Conservation (phyloP, 2,888 invertebrate species). For the Lasioglossum lativentre region DNA sequence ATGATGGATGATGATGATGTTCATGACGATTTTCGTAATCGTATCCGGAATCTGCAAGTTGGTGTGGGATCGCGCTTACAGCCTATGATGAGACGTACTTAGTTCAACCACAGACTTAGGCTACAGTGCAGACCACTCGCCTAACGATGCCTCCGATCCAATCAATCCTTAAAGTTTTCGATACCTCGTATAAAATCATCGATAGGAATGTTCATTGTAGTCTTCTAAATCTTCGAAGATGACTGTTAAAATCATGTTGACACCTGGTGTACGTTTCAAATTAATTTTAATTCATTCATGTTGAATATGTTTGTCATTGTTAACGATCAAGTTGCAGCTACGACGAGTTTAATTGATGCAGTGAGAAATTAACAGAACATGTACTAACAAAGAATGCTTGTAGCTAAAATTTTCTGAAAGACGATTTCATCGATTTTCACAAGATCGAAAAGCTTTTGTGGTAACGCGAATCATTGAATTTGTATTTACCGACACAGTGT, state of each 20-base stretch:
- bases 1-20: conserved; percentile 35
- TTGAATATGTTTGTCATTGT: neutral
- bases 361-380: neutral
- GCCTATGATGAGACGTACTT: conserved; percentile 58
- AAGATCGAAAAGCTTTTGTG: neutral
- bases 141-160: neutral
- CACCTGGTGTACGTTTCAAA: too few relatives aligned
- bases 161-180: neutral
- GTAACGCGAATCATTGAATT: neutral
- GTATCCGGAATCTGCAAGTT: conserved; percentile 55
- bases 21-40: conserved; percentile 54
- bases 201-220: neutral
- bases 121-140: neutral
- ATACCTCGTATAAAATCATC: neutral
- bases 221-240: neutral
- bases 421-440: neutral
- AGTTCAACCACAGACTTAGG: conserved; percentile 26
- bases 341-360: neutral
- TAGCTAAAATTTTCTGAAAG: neutral
- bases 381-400: neutral
- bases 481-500: neutral
- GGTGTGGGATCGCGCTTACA: conserved; percentile 56
- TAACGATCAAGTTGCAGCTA: neutral
- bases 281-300: too few relatives aligned
- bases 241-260: too few relatives aligned